Base-by-base conservation (phyloP, 2,797 vertebrate genomes). In the Epinephelus malabaricus region DNA sequence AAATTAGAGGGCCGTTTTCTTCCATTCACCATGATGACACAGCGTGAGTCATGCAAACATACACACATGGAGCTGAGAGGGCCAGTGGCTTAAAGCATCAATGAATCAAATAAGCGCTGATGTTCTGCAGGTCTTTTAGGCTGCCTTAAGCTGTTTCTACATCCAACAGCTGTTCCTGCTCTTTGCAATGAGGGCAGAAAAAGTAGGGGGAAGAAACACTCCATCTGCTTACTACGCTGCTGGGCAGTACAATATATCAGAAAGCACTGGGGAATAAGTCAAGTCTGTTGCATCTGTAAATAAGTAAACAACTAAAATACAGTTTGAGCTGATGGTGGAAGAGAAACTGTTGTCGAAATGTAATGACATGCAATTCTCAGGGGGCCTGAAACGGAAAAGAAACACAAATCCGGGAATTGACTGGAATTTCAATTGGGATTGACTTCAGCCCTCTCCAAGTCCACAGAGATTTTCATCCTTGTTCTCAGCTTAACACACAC, bases 81-180 rank as follows among this genome's bases (percentile, higher is more conserved):
- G 84, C 75, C 82, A 66, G 78, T 68, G 75, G 90, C 88, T 89
- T 82, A 68, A 86, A 91, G 88, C 84, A 49, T 87, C 73, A 84
- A 87, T 84, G 81, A 92, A 87, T 89, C 89, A 92, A 92, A 89
- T 64, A 76, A 40, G 73, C 65, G 18, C 77, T 73, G 79, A 87
- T 88, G 86, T 83, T 88, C 67, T 85, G 88, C 81, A 78, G 90
- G 90, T 90, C 84, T 84, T 92, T 78, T 40, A 61, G 83, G 82
- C 45, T 10, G 90, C 88, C 79, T 76, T 81, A 76, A 92, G 90
- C 90, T 83, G 83, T 87, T 91, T 86, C 84, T 87, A 87, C 90
- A 86, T 83, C 81, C 74, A 89, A 77, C 90, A 92, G 89, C 92
- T 92, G 91, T 73, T 89, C 18, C 71, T 58, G 55, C 79, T 79